phyloP scores from a whole-genome alignment of 2,888 invertebrate species.

The Lathronympha strigana region DNA sequence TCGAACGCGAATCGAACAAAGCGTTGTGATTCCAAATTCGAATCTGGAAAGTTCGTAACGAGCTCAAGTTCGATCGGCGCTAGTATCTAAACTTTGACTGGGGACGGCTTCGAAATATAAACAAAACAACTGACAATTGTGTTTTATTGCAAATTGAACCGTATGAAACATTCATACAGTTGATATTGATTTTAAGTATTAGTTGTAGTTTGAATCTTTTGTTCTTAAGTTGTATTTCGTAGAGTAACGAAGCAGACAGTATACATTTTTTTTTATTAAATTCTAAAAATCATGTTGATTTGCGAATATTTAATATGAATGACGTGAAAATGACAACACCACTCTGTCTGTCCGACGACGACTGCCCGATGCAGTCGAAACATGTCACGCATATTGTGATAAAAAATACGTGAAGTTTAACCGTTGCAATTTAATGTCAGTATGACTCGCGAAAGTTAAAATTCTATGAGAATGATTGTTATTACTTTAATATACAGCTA shows the following conservation, averaged over 20 bases:
- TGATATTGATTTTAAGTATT: neutral
- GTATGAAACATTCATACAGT: neutral
- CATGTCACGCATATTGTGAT: no score
- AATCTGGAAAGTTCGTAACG: slow-evolving; percentile 38
- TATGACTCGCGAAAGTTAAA: no score
- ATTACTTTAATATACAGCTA: no score
- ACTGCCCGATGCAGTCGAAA: no score
- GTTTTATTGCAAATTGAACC: neutral
- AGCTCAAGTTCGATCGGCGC: slow-evolving; percentile 35
- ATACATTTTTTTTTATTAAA: neutral
- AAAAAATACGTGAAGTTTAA: no score
- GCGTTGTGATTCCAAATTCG: slow-evolving; percentile 38
- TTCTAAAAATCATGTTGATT: no score
- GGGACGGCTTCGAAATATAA: neutral
- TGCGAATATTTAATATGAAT: no score
- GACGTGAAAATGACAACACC: no score
- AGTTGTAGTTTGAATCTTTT: neutral
- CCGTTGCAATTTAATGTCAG: no score
- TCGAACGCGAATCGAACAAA: slow-evolving; percentile 38
- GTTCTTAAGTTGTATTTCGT: neutral
- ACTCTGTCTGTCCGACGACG: no score
- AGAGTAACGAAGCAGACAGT: slow-evolving; percentile 10
- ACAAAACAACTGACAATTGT: neutral
- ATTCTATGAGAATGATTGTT: no score
- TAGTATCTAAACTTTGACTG: slow-evolving; percentile 35